Evolutionary conservation across 2,113 vertebrate genomes (phyloP).

Genomic region (Carassius carassius): DNA sequence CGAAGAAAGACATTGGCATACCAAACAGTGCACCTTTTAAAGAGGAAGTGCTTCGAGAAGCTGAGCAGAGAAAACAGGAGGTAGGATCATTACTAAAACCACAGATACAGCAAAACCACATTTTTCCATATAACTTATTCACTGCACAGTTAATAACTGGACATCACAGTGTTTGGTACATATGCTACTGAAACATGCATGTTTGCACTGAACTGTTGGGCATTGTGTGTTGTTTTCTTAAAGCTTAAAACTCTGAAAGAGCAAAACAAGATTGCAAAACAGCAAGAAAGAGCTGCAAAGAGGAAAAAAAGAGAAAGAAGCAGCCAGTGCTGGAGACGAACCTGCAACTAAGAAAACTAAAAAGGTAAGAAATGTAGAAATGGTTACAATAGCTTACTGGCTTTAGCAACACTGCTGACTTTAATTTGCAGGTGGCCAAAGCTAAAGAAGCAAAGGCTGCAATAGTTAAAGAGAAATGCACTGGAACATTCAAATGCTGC

Average conservation of each 20-base stretch:
- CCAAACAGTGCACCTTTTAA: constrained; percentile 93
- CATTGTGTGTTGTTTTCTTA: neutral
- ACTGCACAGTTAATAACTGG: too few relatives aligned
- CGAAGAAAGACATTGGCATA: constrained; percentile 85
- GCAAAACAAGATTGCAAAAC: constrained; percentile 81
- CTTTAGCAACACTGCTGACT: neutral
- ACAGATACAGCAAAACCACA: too few relatives aligned
- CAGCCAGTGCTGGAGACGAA: constrained; percentile 61
- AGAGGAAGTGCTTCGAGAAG: constrained; percentile 89
- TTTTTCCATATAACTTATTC: neutral
- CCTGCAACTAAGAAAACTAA: constrained; percentile 70
- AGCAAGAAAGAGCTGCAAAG: constrained; percentile 83
- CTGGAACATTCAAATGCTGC: constrained; percentile 78
- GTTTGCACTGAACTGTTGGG: neutral
- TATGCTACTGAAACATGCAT: neutral
- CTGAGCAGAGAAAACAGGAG: constrained; percentile 85
- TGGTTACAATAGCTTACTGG: neutral
- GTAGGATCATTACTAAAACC: constrained; percentile 61
- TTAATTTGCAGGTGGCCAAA: constrained; percentile 70
- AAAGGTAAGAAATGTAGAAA: constrained; percentile 68
- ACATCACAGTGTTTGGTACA: too few relatives aligned
- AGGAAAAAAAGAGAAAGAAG: constrained; percentile 82
- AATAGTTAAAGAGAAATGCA: constrained; percentile 68
- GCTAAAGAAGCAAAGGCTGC: constrained; percentile 61
- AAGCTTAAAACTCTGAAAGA: constrained; percentile 90